Base-by-base conservation (phyloP, 2,888 invertebrate genomes). In the Pristionchus entomophagus region DNA sequence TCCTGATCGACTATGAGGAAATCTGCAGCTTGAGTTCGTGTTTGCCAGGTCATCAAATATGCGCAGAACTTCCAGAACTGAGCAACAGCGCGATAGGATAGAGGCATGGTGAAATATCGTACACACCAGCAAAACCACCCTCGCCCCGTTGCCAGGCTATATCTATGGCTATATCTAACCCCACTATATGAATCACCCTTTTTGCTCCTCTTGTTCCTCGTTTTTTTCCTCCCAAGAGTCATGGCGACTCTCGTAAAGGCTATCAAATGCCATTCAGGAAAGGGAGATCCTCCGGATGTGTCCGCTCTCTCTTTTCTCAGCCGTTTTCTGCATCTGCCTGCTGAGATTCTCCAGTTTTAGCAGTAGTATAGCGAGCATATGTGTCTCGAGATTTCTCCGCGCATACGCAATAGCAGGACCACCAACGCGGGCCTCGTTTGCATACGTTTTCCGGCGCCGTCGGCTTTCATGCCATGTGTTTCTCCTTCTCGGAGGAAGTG, bases 31-130 rank as follows among this genome's bases (percentile, higher is more conserved):
- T n/a, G 59, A 6, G 19, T 14, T 65, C 35, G 35, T 35, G 65
- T 35, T 32, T 19, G 59, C 29, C 26, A 29, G 59, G 41, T 8
- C 26, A 2, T 73, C 12, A 73, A 73, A 41, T 26, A 41, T 73
- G n/a, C 65, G 4, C 38, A 22, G 38, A 14, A 69, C 8, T 38
- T 38, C 0, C 26, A 6, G 41, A 69, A 69, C 6, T 26, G 65
- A 32, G n/a, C n/a, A n/a, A 65, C n/a, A 41, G 73, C 73, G 73
- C 10, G 38, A 41, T n/a, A n/a, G 41, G 73, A 5, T 10, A n/a
- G n/a, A n/a, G n/a, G n/a, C 14, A n/a, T 69, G 69, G 73, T 73
- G 73, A 73, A 73, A 73, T 73, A 59, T 35, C 65, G 26, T n/a
- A n/a, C n/a, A n/a, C n/a, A n/a, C n/a, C n/a, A n/a, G n/a, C n/a